Percentiles rank a stretch among this genome's conserved stretches.
These are phyloP conservation scores for Orthosia gothica DNA, from an alignment of 2,888 invertebrate genomes.

Conservation along the genomic window DNA sequence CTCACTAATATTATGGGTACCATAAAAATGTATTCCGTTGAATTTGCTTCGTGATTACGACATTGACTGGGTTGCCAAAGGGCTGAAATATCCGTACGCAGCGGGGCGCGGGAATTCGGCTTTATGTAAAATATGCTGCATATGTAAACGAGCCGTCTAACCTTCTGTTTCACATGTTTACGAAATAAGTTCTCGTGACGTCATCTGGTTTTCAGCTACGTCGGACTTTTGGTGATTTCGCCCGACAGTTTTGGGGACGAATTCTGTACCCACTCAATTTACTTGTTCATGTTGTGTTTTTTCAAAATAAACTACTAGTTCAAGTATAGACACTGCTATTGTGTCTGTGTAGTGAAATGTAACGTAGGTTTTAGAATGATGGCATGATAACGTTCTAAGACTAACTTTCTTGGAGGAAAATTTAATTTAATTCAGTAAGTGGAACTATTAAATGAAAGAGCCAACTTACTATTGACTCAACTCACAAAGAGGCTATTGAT, in stretches of 20 bases:
- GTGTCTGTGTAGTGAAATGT: neutral
- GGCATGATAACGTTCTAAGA: neutral
- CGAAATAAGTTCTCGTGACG: constrained; percentile 61
- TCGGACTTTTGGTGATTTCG: constrained; percentile 46
- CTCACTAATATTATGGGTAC: constrained; percentile 65
- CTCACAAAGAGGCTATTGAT: neutral
- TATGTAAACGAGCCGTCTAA: constrained; percentile 59
- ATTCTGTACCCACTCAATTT: constrained; percentile 13
- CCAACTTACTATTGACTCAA: neutral
- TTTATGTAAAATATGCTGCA: constrained; percentile 63
- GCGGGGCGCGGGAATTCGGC: constrained; percentile 48
- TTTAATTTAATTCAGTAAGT: neutral
- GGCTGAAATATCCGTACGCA: constrained; percentile 35
- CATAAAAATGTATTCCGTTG: constrained; percentile 63
- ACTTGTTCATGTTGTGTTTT: constrained; percentile 1
- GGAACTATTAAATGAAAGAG: neutral
- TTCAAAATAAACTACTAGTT: neutral
- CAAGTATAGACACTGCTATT: neutral
- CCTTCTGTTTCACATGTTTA: constrained; percentile 65
- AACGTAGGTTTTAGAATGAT: neutral
- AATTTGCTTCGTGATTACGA: constrained; percentile 59
- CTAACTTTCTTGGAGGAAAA: neutral
- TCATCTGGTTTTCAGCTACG: constrained; percentile 51
- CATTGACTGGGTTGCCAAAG: constrained; percentile 50
- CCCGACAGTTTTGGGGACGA: constrained; percentile 13